A percentile compares a stretch with the other conserved stretches of the same genome.
These are phyloP conservation scores for Pimpla rufipes DNA, from an alignment of 2,888 invertebrate species.

Conservation along the genomic window DNA sequence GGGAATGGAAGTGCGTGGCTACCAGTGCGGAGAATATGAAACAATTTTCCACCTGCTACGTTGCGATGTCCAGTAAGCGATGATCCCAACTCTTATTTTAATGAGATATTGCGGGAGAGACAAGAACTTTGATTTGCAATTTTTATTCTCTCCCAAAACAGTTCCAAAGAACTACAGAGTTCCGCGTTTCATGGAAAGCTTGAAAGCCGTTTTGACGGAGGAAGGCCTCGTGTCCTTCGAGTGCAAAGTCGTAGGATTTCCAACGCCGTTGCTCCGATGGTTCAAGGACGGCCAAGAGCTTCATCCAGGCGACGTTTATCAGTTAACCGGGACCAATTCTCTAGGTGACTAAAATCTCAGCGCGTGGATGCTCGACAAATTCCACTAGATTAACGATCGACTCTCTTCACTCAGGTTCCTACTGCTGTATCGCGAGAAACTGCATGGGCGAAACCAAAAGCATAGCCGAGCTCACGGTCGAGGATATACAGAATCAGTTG, in stretches of 20 bases:
- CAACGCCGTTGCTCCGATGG: conserved; percentile 95
- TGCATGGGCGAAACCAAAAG: conserved; percentile 96
- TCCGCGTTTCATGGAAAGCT: conserved; percentile 95
- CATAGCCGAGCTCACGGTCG: conserved; percentile 94
- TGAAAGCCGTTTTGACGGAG: conserved; percentile 95
- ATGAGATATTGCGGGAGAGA: not conserved
- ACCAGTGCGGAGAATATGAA: conserved; percentile 91
- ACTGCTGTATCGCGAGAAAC: conserved; percentile 95
- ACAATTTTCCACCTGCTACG: conserved; percentile 91
- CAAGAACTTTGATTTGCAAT: not conserved
- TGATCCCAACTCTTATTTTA: not conserved
- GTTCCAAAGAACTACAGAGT: conserved; percentile 96
- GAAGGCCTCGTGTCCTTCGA: conserved; percentile 97
- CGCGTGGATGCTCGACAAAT: not conserved
- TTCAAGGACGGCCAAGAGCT: conserved; percentile 97
- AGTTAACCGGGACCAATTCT: conserved; percentile 95
- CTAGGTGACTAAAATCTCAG: conserved; percentile 85
- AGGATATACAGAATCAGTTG: conserved; percentile 95
- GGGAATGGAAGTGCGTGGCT: conserved; percentile 96
- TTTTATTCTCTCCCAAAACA: conserved; percentile 80
- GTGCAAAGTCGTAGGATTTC: conserved; percentile 97
- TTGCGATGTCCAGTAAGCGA: conserved; percentile 92
- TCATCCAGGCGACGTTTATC: conserved; percentile 96
- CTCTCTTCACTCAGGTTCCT: conserved; percentile 87
- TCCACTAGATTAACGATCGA: not conserved